These are phyloP conservation scores for Platyscapa corneri DNA, from an alignment of 1,140 invertebrate species.

Conservation along the genomic window DNA sequence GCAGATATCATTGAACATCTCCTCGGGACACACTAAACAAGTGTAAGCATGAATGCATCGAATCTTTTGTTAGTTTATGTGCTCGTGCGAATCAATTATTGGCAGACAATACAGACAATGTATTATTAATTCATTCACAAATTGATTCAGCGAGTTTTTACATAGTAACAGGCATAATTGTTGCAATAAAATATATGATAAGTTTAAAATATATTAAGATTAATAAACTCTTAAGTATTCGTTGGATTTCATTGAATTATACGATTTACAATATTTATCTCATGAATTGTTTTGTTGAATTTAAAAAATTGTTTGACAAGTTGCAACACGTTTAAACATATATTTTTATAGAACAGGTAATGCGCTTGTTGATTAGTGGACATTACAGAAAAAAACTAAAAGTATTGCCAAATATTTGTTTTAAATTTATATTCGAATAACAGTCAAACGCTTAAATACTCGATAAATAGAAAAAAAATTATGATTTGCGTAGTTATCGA, in stretches of 20 bases:
- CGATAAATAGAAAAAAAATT: too few relatives aligned
- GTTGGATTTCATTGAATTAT: too few relatives aligned
- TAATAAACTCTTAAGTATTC: too few relatives aligned
- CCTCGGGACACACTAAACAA: constrained; percentile 86
- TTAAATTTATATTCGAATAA: too few relatives aligned
- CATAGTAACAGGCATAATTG: neutral
- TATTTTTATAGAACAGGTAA: neutral
- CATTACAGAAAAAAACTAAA: neutral
- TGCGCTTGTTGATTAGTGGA: neutral
- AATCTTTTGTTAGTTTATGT: constrained; percentile 64
- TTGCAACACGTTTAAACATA: neutral
- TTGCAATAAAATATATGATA: neutral
- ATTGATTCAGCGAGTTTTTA: neutral
- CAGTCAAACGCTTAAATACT: too few relatives aligned
- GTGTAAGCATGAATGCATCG: constrained; percentile 71
- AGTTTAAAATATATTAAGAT: too few relatives aligned
- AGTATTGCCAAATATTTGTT: too few relatives aligned
- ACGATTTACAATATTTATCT: too few relatives aligned
- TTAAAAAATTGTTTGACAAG: too few relatives aligned
- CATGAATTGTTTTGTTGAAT: too few relatives aligned
- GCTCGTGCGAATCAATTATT: constrained; percentile 56
- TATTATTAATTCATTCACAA: neutral
- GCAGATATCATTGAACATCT: constrained; percentile 96
- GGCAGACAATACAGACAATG: constrained; percentile 18
- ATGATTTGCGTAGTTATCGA: too few relatives aligned